Evolutionary conservation across 2,113 vertebrate species (phyloP).

Genomic region (Myotis brandtii): DNA sequence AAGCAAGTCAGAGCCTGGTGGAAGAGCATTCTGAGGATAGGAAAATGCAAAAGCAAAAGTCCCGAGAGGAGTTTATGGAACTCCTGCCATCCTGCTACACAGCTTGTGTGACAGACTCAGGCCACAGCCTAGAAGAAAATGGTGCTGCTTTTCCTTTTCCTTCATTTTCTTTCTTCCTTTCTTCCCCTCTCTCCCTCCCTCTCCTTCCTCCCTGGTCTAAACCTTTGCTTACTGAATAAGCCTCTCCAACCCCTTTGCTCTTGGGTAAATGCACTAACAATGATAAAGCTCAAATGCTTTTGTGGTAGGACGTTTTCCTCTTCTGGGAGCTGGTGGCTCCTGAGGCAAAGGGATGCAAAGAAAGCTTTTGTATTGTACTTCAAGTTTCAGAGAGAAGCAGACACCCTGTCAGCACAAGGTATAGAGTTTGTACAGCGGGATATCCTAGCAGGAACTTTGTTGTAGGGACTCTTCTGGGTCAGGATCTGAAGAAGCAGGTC

Average conservation of each 20-base stretch:
- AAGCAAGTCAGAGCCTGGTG: background rate
- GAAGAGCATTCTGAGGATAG: background rate
- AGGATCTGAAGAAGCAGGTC: background rate
- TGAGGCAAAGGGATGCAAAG: background rate
- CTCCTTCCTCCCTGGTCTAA: background rate
- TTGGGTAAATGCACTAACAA: background rate
- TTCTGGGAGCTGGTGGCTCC: background rate
- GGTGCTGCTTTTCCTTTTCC: background rate
- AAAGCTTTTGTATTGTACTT: background rate
- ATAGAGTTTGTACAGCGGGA: background rate
- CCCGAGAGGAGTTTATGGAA: background rate
- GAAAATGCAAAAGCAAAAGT: background rate
- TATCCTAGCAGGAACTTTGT: background rate
- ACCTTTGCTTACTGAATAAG: background rate
- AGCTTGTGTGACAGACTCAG: background rate
- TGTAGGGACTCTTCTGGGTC: background rate
- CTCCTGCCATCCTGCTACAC: background rate
- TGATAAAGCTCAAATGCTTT: background rate
- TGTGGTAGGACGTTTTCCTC: background rate
- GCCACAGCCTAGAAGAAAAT: background rate
- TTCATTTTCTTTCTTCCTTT: background rate
- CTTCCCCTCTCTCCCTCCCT: background rate
- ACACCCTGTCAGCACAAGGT: background rate
- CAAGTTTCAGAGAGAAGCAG: background rate
- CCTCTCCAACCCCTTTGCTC: background rate